Evolutionary conservation across 2,113 vertebrate species (phyloP).

Genomic region (western clawed frog (Xenopus tropicalis)): DNA sequence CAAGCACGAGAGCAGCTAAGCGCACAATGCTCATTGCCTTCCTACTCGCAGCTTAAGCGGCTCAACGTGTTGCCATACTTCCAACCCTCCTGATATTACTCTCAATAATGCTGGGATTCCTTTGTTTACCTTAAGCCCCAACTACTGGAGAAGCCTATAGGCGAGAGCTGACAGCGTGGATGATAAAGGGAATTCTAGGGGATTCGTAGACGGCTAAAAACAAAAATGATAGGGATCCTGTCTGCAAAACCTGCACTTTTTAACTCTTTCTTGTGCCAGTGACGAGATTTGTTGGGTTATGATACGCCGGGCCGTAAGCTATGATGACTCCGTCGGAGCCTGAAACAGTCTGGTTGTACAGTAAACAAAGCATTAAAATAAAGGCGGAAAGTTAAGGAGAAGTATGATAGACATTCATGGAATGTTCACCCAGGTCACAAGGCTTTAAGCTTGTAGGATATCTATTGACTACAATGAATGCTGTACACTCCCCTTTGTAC

Average conservation of each 20-base stretch:
- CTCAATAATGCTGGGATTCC: background rate
- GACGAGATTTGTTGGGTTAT: background rate
- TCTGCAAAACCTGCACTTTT: constrained; percentile 24
- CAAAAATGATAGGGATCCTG: background rate
- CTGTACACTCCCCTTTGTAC: constrained; percentile 23
- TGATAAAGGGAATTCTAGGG: constrained; percentile 18
- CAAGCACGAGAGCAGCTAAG: too few species aligned
- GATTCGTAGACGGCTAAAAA: background rate
- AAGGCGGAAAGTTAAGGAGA: background rate
- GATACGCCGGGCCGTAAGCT: background rate
- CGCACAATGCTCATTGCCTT: background rate
- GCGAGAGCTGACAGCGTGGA: background rate
- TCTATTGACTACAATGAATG: constrained; percentile 26
- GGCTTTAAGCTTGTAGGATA: constrained; percentile 6
- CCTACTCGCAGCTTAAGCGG: background rate
- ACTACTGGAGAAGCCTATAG: background rate
- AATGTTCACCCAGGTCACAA: constrained; percentile 4
- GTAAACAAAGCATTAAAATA: background rate
- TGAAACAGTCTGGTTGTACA: background rate
- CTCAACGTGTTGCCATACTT: too few species aligned
- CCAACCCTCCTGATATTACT: background rate
- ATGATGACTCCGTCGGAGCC: constrained; percentile 32
- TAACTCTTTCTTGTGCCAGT: constrained; percentile 4
- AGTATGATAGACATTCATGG: constrained; percentile 4
- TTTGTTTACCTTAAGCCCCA: background rate